Evolutionary conservation across 2,797 vertebrate species (phyloP).

Genomic region (Lepilemur ruficaudatus): DNA sequence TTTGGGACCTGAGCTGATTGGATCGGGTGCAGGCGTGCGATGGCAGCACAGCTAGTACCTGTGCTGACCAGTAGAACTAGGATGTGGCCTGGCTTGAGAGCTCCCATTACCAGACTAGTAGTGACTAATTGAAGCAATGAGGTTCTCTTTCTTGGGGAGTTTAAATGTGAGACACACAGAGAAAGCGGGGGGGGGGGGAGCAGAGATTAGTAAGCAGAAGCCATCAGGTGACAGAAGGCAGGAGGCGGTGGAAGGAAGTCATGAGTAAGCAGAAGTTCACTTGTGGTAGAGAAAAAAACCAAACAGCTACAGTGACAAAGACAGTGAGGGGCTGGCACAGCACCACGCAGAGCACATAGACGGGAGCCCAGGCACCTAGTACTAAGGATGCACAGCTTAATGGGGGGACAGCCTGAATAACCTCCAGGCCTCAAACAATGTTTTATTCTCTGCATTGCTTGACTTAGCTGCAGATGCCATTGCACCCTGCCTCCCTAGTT

Average conservation of each 20-base stretch:
- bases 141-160: background rate
- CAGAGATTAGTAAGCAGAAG: background rate
- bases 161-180: background rate
- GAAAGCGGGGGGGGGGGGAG: rapidly evolving
- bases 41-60: background rate
- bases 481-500: background rate
- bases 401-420: background rate
- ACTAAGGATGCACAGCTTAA: background rate
- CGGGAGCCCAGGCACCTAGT: background rate
- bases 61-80: background rate
- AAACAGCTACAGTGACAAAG: background rate
- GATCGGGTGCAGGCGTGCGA: background rate
- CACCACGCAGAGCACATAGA: background rate
- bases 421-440: background rate
- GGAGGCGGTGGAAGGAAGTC: background rate
- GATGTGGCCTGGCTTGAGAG: background rate
- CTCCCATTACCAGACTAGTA: background rate
- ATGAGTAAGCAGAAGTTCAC: background rate
- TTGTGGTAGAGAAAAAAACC: background rate
- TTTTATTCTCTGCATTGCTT: background rate
- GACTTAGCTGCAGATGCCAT: background rate
- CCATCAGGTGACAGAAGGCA: background rate
- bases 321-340: background rate
- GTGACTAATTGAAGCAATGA: background rate
- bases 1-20: background rate